Conservation (phyloP, 2,797 vertebrate genomes). For the Rhinella marina region DNA sequence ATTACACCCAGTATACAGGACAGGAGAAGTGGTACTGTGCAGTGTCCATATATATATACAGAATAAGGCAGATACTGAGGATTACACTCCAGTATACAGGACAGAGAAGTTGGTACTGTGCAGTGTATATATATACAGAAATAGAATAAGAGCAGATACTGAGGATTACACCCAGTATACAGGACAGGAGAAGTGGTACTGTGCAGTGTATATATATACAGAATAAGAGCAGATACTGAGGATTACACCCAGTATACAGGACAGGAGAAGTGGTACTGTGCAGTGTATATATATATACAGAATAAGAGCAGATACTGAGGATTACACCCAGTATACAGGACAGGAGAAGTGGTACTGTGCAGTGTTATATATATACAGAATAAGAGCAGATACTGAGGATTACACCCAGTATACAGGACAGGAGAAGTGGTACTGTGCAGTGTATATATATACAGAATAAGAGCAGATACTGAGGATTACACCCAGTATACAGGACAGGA, state of each 20-base stretch:
- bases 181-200: not conserved
- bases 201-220: not conserved
- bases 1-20: not conserved
- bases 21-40: not conserved
- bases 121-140: not conserved
- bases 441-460: not conserved
- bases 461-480: no score
- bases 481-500: not conserved
- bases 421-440: conserved; percentile 4
- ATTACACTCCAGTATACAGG: not conserved
- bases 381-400: not conserved
- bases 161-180: not conserved
- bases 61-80: not conserved
- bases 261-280: not conserved
- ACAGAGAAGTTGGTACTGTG: not conserved
- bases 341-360: not conserved
- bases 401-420: not conserved
- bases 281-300: not conserved
- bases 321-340: no score
- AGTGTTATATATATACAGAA: not conserved
- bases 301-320: no score
- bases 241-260: no score
- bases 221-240: no score
- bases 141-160: not conserved
- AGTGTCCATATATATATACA: not conserved